Percentiles rank a stretch among this genome's conserved stretches.
Conservation (phyloP, 2,888 invertebrate species). For the Pasiphila rectangulata region DNA sequence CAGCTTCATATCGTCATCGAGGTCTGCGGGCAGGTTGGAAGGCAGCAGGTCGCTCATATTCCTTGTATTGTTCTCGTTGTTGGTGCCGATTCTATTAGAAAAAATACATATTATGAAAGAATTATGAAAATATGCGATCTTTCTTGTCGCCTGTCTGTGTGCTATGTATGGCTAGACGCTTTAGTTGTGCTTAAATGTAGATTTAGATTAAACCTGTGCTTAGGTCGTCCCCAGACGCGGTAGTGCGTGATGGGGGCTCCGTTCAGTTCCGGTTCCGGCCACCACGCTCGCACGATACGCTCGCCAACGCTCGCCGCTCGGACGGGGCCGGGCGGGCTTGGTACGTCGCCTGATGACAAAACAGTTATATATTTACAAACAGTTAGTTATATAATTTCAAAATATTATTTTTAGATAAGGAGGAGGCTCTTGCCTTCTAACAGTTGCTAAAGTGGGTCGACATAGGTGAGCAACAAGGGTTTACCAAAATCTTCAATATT, state of each 20-base stretch:
- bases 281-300: conserved; percentile 88
- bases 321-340: conserved; percentile 89
- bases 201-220: conserved; percentile 48
- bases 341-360: conserved; percentile 84
- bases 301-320: conserved; percentile 86
- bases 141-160: no score
- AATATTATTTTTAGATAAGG: no score
- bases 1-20: conserved; percentile 59
- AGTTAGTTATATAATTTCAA: no score
- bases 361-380: no score
- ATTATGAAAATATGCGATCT: no score
- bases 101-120: neutral
- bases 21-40: conserved; percentile 52
- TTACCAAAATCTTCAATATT: no score
- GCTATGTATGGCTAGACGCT: no score
- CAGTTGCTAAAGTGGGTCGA: no score
- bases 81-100: conserved; percentile 22
- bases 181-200: neutral
- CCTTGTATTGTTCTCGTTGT: conserved; percentile 66
- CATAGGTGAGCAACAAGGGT: no score
- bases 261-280: conserved; percentile 89
- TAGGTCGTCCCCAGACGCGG: conserved; percentile 85
- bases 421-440: no score
- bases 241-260: conserved; percentile 89
- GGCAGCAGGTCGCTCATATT: conserved; percentile 57